Evolutionary conservation across 2,888 invertebrate species (phyloP).

Genomic region (Callinectes sapidus): DNA sequence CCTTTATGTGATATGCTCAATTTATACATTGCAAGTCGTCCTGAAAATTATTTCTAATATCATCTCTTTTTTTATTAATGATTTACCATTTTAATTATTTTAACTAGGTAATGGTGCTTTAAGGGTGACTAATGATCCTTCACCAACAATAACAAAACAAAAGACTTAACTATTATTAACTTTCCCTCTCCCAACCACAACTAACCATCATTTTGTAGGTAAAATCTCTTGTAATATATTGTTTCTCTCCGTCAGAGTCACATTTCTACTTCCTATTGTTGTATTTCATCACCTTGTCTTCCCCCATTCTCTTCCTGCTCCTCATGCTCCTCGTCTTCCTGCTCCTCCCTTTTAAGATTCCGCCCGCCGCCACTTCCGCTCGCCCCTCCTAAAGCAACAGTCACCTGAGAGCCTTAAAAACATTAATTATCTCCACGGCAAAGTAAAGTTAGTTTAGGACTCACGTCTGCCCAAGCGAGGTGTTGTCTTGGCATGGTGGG

Average conservation of each 20-base stretch:
- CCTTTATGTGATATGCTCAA: neutral
- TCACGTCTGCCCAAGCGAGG: neutral
- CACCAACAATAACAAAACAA: no score
- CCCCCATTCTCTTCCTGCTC: neutral
- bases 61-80: neutral
- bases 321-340: neutral
- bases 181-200: no score
- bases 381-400: slow-evolving; percentile 55
- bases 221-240: neutral
- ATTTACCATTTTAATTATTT: neutral
- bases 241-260: neutral
- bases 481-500: slow-evolving; percentile 6
- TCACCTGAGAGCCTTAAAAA: slow-evolving; percentile 48
- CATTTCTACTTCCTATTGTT: neutral
- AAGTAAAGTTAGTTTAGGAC: slow-evolving; percentile 51
- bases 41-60: neutral
- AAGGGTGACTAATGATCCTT: no score
- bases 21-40: neutral
- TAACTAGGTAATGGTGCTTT: neutral
- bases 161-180: neutral
- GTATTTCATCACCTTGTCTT: neutral
- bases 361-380: neutral
- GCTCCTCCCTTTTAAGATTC: neutral
- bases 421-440: slow-evolving; percentile 34
- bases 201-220: neutral